Evolutionary conservation across 1,140 invertebrate genomes (phyloP), one percentile per base, ranked within the genome.

Genomic region (Charaxes varanes): DNA sequence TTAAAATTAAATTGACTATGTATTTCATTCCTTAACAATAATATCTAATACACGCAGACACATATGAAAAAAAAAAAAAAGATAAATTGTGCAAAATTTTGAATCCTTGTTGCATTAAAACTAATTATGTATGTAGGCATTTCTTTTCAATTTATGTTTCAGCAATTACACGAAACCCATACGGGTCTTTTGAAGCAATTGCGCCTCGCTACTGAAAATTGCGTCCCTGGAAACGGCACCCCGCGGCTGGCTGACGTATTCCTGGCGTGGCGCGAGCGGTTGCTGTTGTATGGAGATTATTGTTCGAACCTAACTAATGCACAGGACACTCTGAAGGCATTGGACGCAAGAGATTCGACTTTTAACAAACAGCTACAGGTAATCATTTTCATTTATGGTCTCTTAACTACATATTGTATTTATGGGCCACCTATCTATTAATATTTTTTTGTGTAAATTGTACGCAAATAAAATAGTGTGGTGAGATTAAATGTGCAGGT

Each of bases 271-370:
- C 91, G 95, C 56, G 93, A 97, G 61, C 91, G 91, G 43, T 93
- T 99, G 71, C 87, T 99, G 7, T 88, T 97, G 26, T 99, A 99
- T 71, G 97, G 96, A 6, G 93, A 96, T 62, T 99, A 98, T 76
- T 99, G 97, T 83, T 93, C 96, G 2, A 96, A 96, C 79, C 86
- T 99, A 14, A 92, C 95, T 0, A 81, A 67, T n/a, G 77, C 73
- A 0, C 77, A 81, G 44, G 77, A 78, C 3, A 67, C 70, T 34
- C 59, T 82, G 12, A 79, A 82, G 44, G 32, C 56, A 2, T 51
- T 82, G 0, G 74, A 79, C n/a, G 57, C 66, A 0, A 60, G 67
- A n/a, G 78, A 82, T 35, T 35, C 30, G 13, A 78, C 66, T 0
- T 79, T 81, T 22, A 66, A 42, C 34, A 79, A 79, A 27, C 72